Percentiles rank a stretch among this genome's conserved stretches.
These are phyloP conservation scores for Galemys pyrenaicus DNA, from an alignment of 2,113 vertebrate species.

Conservation along the genomic window DNA sequence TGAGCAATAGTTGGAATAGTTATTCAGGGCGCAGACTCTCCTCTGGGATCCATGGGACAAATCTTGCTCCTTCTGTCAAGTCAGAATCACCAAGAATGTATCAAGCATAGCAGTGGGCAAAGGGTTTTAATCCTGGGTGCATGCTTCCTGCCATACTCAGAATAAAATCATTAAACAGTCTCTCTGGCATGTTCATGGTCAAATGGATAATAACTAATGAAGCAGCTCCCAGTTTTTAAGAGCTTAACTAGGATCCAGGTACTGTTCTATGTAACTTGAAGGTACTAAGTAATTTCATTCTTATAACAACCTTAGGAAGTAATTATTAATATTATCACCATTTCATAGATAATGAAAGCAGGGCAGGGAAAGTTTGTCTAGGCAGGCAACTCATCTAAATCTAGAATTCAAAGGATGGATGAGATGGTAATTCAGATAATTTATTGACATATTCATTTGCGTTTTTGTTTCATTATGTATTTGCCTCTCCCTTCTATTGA, in stretches of 20 bases:
- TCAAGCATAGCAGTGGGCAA: not conserved
- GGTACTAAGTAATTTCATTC: conserved; percentile 63
- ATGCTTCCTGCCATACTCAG: not conserved
- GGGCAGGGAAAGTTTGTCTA: conserved; percentile 31
- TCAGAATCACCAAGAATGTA: conserved; percentile 58
- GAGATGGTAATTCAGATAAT: not conserved
- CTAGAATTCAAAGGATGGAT: conserved; percentile 24
- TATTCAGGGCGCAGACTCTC: conserved; percentile 76
- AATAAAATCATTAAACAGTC: conserved; percentile 32
- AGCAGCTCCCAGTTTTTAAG: conserved; percentile 56
- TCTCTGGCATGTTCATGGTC: conserved; percentile 5
- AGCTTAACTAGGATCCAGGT: conserved; percentile 50
- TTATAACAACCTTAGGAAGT: conserved; percentile 43
- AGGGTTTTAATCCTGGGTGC: not conserved
- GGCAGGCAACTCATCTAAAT: not conserved
- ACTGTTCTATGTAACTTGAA: conserved; percentile 52
- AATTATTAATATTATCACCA: conserved; percentile 25
- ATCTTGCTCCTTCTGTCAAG: conserved; percentile 75
- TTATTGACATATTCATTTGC: not conserved
- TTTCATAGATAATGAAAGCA: conserved; percentile 56
- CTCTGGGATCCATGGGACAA: conserved; percentile 73
- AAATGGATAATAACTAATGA: conserved; percentile 61
- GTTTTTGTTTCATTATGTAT: not conserved
- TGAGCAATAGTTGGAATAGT: conserved; percentile 79
- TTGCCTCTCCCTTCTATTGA: not conserved